Base-by-base conservation (phyloP, 2,113 vertebrate genomes). In the Halcyon senegalensis region DNA sequence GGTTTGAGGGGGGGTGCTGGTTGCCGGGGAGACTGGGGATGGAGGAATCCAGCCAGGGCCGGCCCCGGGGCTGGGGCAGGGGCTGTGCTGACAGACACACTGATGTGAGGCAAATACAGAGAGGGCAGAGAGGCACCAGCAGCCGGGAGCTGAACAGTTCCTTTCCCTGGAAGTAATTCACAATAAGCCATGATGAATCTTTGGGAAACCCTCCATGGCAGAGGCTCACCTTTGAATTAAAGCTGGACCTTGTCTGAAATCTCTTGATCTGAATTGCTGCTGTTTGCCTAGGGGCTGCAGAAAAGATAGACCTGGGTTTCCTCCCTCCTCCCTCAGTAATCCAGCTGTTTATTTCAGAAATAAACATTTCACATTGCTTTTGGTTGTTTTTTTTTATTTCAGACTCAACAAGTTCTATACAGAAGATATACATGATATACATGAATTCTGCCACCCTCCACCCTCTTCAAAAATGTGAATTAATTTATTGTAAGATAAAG, bases 1-100 rank as follows among this genome's bases (percentile, higher is more conserved):
- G 20, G 11, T 17, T 23, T 13, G 5, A 6, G 10, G 20, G 69
- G 83, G 90, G 80, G 51, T 53, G 69, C 28, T 33, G 90, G 98
- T 98, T 98, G 87, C 97, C 97, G 79, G 95, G 98, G 98, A 84
- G 98, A 98, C 96, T 27, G 90, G 59, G 80, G 96, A 79, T 84
- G 95, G 87, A 95, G 94, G 92, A 92, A 95, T 93, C 50, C 81
- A 84, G 91, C 72, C 94, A 94, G 82, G 85, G 74, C 60, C 31
- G 43, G 83, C 84, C 51, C 51, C 60, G 35, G 70, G 74, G 64
- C 75, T 79, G 96, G 68, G 90, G 89, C 83, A 89, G 82, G 74
- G 79, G 73, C 84, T 93, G 60, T 2, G 1, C 56, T n/a, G 50
- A 79, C 73, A 92, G 77, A 50, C 86, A 11, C 68, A 24, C 24